These are phyloP conservation scores for Austrolebias charrua DNA, from an alignment of 2,797 vertebrate genomes.

Conservation along the genomic window DNA sequence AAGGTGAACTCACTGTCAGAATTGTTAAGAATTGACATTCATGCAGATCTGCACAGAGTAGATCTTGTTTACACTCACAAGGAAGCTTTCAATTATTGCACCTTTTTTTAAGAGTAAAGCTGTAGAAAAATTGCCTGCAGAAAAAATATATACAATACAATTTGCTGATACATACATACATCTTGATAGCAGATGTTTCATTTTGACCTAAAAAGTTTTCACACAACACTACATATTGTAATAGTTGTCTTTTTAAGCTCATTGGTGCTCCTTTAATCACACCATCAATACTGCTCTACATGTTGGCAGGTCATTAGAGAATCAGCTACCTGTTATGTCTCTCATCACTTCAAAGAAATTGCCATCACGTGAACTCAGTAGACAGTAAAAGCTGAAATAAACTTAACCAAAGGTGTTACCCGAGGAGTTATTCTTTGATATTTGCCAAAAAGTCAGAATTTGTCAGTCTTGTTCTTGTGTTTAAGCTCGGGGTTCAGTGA, in stretches of 20 bases:
- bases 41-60: not conserved
- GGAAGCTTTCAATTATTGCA: not conserved
- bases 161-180: constrained; percentile 1
- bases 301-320: constrained; percentile 23
- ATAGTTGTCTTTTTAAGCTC: constrained; percentile 25
- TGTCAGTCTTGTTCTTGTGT: constrained; percentile 2
- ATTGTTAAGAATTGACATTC: too few species aligned
- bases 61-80: constrained; percentile 4
- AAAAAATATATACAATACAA: too few species aligned
- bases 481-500: constrained; percentile 29
- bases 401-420: not conserved
- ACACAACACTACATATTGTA: constrained; percentile 4
- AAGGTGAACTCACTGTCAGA: constrained; percentile 82
- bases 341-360: constrained; percentile 18
- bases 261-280: constrained; percentile 23
- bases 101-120: too few species aligned
- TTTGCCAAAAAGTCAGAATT: constrained; percentile 9
- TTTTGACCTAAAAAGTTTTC: constrained; percentile 11
- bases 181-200: constrained; percentile 3
- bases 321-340: constrained; percentile 11
- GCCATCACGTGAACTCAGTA: not conserved
- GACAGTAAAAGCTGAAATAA: constrained; percentile 9
- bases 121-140: too few species aligned
- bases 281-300: constrained; percentile 1
- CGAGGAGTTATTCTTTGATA: not conserved